Conservation (phyloP, 2,797 vertebrate genomes). For the Sciurus carolinensis region DNA sequence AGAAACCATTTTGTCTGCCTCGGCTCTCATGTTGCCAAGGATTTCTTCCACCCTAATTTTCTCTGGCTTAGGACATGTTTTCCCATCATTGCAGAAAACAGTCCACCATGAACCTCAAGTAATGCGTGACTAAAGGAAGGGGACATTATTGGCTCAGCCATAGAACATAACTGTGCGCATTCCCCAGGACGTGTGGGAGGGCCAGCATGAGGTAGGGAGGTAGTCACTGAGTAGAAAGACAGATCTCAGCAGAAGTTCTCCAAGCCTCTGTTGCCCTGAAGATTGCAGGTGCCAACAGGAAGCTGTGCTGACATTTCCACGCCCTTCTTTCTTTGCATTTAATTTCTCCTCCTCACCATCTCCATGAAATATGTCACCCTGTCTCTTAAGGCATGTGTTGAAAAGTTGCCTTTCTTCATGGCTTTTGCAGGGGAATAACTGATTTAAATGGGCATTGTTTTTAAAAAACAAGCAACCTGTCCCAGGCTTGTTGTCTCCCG, state of each 20-base stretch:
- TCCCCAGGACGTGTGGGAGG: background rate
- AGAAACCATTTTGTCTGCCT: slow-evolving; percentile 3
- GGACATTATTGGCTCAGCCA: background rate
- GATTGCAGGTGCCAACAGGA: background rate
- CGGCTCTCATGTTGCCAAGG: background rate
- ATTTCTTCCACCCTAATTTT: slow-evolving; percentile 29
- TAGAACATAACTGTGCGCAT: background rate
- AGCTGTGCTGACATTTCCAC: background rate
- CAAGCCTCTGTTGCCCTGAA: background rate
- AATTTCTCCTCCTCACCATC: slow-evolving; percentile 5
- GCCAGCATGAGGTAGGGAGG: background rate
- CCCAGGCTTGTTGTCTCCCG: background rate
- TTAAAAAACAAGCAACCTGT: background rate
- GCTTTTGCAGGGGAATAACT: background rate
- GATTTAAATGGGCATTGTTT: background rate
- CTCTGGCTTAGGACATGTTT: slow-evolving; percentile 44
- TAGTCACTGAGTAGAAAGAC: background rate
- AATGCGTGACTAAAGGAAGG: slow-evolving; percentile 42
- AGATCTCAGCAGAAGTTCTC: slow-evolving; percentile 31
- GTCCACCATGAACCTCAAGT: slow-evolving; percentile 40
- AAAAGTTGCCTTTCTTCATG: slow-evolving; percentile 36
- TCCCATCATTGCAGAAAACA: slow-evolving; percentile 41
- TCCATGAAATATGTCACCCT: slow-evolving; percentile 29
- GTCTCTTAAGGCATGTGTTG: background rate
- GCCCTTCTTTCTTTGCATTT: background rate